phyloP scores from a whole-genome alignment of 2,888 invertebrate genomes.

The Dicranocentrus wangi region DNA sequence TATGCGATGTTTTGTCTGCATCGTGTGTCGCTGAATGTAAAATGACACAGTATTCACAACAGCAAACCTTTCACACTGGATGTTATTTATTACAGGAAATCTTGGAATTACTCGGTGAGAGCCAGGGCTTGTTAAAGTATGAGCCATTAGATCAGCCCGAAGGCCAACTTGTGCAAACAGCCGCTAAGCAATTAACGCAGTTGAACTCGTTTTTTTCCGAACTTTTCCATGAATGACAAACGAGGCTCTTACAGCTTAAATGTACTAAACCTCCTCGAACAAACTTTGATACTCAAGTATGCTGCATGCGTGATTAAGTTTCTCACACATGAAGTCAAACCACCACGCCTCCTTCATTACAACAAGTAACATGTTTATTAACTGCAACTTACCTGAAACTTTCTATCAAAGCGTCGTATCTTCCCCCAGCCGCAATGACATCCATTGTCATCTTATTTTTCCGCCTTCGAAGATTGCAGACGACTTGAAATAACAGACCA shows the following conservation, averaged over 20 bases:
- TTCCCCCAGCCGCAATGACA: slow-evolving; percentile 90
- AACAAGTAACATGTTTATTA: too few relatives aligned
- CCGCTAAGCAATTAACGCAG: slow-evolving; percentile 64
- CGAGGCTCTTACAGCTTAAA: not conserved
- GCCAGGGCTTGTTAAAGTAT: slow-evolving; percentile 69
- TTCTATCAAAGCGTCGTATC: slow-evolving; percentile 88
- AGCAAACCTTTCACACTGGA: not conserved
- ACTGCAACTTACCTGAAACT: slow-evolving; percentile 81
- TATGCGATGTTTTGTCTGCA: slow-evolving; percentile 20
- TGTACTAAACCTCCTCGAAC: too few relatives aligned
- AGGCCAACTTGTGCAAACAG: slow-evolving; percentile 65
- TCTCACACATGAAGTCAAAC: too few relatives aligned
- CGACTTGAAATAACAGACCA: slow-evolving; percentile 82
- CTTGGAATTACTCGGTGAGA: slow-evolving; percentile 60
- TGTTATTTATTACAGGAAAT: slow-evolving; percentile 65
- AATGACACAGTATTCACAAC: too few relatives aligned
- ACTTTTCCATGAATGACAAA: slow-evolving; percentile 50
- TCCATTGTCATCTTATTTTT: slow-evolving; percentile 78
- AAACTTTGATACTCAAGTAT: too few relatives aligned
- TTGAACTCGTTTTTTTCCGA: slow-evolving; percentile 63
- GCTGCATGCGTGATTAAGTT: too few relatives aligned
- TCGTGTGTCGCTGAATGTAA: too few relatives aligned
- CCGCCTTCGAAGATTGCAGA: slow-evolving; percentile 78
- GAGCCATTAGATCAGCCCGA: slow-evolving; percentile 72
- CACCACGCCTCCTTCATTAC: too few relatives aligned